Evolutionary conservation across 1,140 invertebrate species (phyloP), one percentile per base, ranked within the genome.

Genomic region (Sitobion miscanthi): DNA sequence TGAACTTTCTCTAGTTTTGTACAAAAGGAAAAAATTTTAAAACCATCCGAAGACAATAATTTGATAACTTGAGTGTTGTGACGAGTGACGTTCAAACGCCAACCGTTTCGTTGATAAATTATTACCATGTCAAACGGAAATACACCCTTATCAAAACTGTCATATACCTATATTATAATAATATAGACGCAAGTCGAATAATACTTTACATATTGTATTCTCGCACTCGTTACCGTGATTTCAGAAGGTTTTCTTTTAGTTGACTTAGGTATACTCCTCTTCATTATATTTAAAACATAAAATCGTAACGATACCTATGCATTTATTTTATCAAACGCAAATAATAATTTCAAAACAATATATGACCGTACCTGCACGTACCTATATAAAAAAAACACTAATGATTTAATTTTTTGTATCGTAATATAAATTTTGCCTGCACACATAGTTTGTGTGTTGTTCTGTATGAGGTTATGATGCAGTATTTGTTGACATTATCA

Each of bases 31-130:
- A n/a, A 69, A 77, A 77, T n/a, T n/a, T 5, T 77, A 77, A 77
- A 77, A 77, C 62, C 35, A 38, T 42, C 20, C 21, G 21, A 83
- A 42, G 38, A 45, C 83, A 86, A 86, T 87, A 35, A 49, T 38
- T 87, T 87, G 45, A 87, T 87, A 87, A 49, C 30, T 87, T n/a
- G 25, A 87, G n/a, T 87, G 25, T 87, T 49, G 20, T 47, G 45
- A 87, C 45, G 45, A 87, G 86, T 47, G n/a, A 49, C 86, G 47
- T 87, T 87, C 30, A 52, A 87, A 87, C 47, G 30, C 25, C 86
- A 87, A 49, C n/a, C 25, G 86, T 87, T 87, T n/a, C 47, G 86
- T 87, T 49, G 25, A 87, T 49, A 35, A 87, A 87, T 87, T 87
- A 87, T 87, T 87, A n/a, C 21, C 86, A 49, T 52, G 86, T 87